These are phyloP conservation scores for Ctena decussata DNA, from an alignment of 2,888 invertebrate genomes.

Conservation along the genomic window DNA sequence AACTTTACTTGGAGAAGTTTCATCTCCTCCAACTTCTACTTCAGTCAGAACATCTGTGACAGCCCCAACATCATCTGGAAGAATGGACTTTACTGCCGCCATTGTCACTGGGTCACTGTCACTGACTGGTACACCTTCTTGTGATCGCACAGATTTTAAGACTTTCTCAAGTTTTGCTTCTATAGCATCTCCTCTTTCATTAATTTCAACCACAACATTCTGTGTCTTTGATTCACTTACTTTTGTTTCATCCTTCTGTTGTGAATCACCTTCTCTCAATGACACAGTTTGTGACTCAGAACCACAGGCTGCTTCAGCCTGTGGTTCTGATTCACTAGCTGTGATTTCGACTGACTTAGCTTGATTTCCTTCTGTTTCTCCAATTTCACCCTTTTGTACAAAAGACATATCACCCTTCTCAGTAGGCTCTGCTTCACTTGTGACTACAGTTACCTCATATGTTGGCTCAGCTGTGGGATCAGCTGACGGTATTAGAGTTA, in stretches of 20 bases:
- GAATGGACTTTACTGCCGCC: conserved; percentile 61
- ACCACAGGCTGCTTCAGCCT: no score
- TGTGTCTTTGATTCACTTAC: not conserved
- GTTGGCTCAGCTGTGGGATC: not conserved
- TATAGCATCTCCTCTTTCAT: not conserved
- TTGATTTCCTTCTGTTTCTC: not conserved
- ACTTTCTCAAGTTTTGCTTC: not conserved
- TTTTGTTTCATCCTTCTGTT: not conserved
- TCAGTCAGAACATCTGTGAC: not conserved
- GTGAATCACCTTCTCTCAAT: no score
- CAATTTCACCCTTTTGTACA: not conserved
- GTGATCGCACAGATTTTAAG: not conserved
- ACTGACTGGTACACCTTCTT: not conserved
- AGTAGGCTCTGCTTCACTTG: not conserved
- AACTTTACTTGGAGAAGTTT: not conserved
- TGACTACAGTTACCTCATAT: not conserved
- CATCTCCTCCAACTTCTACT: not conserved
- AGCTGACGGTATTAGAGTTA: not conserved
- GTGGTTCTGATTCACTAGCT: not conserved
- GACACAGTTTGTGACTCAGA: no score
- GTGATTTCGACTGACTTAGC: not conserved
- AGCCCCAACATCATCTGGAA: conserved; percentile 32
- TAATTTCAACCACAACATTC: not conserved
- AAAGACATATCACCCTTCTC: not conserved
- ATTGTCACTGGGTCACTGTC: conserved; percentile 52